Percentiles rank a stretch among this genome's conserved stretches.
Evolutionary conservation across 2,888 invertebrate species (phyloP).

Genomic region (Microplitis deprimator): DNA sequence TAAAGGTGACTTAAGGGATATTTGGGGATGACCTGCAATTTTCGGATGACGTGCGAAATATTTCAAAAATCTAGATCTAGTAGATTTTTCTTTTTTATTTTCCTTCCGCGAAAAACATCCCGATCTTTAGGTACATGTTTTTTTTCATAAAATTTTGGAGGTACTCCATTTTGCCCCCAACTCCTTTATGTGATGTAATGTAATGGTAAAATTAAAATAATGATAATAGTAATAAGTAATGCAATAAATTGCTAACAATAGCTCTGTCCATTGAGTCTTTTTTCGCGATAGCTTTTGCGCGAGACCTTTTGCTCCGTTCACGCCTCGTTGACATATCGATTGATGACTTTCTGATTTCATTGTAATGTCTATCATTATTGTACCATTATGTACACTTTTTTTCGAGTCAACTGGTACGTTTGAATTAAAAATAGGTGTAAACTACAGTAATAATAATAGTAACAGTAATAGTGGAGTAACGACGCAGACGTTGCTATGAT

Average conservation of each 20-base stretch:
- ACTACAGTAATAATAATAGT: background rate
- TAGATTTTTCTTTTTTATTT: too few relatives aligned
- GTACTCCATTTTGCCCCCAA: too few relatives aligned
- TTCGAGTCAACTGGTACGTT: background rate
- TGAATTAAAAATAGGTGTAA: background rate
- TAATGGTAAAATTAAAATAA: background rate
- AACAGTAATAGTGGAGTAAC: background rate
- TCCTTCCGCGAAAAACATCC: too few relatives aligned
- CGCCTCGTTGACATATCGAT: slow-evolving; percentile 22
- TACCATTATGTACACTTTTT: background rate
- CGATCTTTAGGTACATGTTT: too few relatives aligned
- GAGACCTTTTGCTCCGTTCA: slow-evolving; percentile 13
- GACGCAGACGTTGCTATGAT: background rate
- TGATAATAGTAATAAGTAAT: background rate
- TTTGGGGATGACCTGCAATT: too few relatives aligned
- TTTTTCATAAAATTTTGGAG: too few relatives aligned
- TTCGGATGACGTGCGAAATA: too few relatives aligned
- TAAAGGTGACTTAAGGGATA: too few relatives aligned
- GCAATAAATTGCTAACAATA: slow-evolving; percentile 37
- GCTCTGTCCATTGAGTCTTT: slow-evolving; percentile 49
- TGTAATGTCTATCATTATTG: slow-evolving; percentile 9
- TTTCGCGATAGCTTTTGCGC: slow-evolving; percentile 32
- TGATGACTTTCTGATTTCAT: slow-evolving; percentile 3
- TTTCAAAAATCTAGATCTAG: too few relatives aligned
- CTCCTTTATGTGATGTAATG: too few relatives aligned